Conservation (phyloP, 2,888 invertebrate species). For the Nomada flava region DNA sequence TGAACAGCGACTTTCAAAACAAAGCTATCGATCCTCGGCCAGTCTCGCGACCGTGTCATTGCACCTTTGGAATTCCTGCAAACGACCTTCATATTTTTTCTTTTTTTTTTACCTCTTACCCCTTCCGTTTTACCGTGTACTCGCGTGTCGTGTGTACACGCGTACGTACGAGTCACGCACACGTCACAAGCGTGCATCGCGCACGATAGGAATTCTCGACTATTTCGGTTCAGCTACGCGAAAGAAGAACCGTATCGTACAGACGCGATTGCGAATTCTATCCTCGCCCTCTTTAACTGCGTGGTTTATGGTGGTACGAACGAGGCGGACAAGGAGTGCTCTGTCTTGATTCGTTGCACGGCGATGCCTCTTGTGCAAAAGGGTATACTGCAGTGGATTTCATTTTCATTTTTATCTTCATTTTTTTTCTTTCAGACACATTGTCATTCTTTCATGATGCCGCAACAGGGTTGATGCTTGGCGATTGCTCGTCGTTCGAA, state of each 20-base stretch:
- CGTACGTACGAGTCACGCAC: constrained; percentile 54
- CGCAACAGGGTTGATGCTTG: too few species aligned
- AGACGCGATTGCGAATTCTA: constrained; percentile 26
- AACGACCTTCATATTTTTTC: constrained; percentile 67
- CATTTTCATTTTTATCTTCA: not conserved
- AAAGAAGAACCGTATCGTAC: constrained; percentile 36
- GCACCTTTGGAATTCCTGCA: constrained; percentile 69
- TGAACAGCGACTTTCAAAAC: constrained; percentile 48
- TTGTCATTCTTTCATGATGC: too few species aligned
- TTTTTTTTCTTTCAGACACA: too few species aligned
- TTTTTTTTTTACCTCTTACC: constrained; percentile 24
- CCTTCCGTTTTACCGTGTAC: constrained; percentile 47
- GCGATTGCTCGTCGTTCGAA: too few species aligned
- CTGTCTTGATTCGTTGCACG: not conserved
- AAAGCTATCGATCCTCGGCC: constrained; percentile 63
- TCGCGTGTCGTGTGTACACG: constrained; percentile 55
- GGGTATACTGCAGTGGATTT: not conserved
- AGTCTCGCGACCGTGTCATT: constrained; percentile 59
- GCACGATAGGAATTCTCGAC: constrained; percentile 42
- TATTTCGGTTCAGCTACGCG: constrained; percentile 33
- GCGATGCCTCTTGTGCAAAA: not conserved
- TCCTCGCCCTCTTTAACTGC: constrained; percentile 5
- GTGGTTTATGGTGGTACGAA: constrained; percentile 21
- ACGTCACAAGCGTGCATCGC: constrained; percentile 52
- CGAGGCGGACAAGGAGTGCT: not conserved